A percentile compares a stretch with the other conserved stretches of the same genome.
These are phyloP conservation scores for Bettongia penicillata DNA, from an alignment of 2,113 vertebrate species.

Conservation along the genomic window DNA sequence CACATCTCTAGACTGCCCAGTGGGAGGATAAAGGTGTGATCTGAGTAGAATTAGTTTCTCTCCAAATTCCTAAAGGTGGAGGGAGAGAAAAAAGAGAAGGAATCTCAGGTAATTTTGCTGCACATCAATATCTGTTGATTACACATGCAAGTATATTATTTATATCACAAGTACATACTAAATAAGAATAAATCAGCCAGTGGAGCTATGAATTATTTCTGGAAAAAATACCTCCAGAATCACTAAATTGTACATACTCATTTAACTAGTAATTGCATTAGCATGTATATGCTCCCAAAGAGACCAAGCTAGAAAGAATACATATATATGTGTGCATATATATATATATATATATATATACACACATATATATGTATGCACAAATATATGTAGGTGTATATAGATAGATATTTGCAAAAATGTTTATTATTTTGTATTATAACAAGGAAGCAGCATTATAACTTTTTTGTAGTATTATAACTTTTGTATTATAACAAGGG, in stretches of 20 bases:
- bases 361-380: too few species aligned
- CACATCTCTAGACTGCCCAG: not conserved
- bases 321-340: too few species aligned
- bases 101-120: not conserved
- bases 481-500: too few species aligned
- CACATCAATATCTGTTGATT: not conserved
- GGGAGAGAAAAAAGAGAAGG: not conserved
- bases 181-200: not conserved
- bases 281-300: not conserved
- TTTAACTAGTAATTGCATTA: not conserved
- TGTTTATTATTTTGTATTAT: not conserved
- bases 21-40: not conserved
- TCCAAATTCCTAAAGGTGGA: not conserved
- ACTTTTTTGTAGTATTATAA: too few species aligned
- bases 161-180: not conserved
- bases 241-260: not conserved
- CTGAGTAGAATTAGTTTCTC: not conserved
- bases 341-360: too few species aligned
- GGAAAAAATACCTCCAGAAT: not conserved
- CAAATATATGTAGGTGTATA: too few species aligned
- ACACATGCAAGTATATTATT: not conserved
- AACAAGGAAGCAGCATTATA: not conserved
- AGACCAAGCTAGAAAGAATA: not conserved
- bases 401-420: not conserved
- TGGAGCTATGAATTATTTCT: not conserved